Conservation (phyloP, 2,113 vertebrate genomes). For the Cettia cetti region DNA sequence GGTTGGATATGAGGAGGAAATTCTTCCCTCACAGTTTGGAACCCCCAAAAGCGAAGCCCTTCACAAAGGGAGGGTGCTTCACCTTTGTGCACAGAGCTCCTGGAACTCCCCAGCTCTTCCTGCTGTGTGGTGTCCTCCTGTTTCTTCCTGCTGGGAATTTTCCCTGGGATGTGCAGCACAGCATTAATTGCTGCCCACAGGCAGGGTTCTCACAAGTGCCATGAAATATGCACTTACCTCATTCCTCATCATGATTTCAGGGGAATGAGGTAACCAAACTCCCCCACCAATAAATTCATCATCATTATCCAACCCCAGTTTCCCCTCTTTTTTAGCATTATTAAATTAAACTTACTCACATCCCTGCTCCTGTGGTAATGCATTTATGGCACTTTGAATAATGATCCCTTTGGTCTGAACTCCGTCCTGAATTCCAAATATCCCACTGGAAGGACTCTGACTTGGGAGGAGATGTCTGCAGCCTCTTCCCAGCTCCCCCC, state of each 20-base stretch:
- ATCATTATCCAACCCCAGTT: not conserved
- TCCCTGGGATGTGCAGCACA: not conserved
- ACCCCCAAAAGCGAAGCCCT: not conserved
- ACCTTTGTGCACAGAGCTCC: not conserved
- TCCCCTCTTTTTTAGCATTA: not conserved
- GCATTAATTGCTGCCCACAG: not conserved
- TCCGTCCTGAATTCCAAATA: not conserved
- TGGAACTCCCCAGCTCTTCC: not conserved
- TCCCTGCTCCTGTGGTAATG: not conserved
- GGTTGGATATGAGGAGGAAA: not conserved
- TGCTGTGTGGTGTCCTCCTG: rapidly evolving
- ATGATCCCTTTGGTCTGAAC: not conserved
- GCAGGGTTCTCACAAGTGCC: not conserved
- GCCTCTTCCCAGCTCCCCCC: not conserved
- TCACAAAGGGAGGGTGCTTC: not conserved
- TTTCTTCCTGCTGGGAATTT: not conserved
- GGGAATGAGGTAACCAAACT: constrained; percentile 6
- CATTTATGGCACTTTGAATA: not conserved
- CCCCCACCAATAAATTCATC: not conserved
- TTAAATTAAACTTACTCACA: not conserved
- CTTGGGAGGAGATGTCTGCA: not conserved
- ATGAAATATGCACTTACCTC: not conserved
- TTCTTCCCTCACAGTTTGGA: not conserved
- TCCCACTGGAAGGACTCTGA: not conserved
- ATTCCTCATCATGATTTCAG: not conserved